Conservation (phyloP, 2,113 vertebrate genomes). For the Eleginops maclovinus region DNA sequence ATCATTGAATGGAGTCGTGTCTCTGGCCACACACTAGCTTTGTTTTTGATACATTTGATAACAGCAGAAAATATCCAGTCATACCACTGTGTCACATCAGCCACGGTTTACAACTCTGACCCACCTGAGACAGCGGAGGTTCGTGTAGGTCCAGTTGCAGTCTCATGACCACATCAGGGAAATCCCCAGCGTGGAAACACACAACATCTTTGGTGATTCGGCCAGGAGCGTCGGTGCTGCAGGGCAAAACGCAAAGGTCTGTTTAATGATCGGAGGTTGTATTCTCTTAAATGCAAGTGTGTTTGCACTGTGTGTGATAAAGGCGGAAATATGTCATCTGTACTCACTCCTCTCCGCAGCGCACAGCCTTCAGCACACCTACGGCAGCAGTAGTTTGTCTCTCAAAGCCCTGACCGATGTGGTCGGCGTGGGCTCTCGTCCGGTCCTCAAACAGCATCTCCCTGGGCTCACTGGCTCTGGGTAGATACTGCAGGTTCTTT, state of each 20-base stretch:
- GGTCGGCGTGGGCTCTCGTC: constrained; percentile 96
- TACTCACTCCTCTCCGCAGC: constrained; percentile 94
- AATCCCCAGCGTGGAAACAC: constrained; percentile 98
- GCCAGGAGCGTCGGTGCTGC: constrained; percentile 87
- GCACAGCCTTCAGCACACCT: constrained; percentile 97
- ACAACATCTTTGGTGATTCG: constrained; percentile 99
- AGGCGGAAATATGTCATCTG: neutral
- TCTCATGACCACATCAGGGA: constrained; percentile 96
- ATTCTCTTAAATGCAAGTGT: neutral
- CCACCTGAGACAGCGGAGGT: constrained; percentile 96
- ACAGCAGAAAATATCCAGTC: neutral
- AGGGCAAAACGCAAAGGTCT: constrained; percentile 10
- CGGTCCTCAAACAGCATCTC: constrained; percentile 99
- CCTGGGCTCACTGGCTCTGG: constrained; percentile 96
- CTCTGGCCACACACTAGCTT: neutral
- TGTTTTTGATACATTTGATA: neutral
- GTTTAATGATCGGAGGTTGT: constrained; percentile 9
- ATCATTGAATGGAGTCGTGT: neutral
- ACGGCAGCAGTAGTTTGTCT: constrained; percentile 97
- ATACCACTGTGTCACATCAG: neutral
- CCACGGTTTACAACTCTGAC: neutral
- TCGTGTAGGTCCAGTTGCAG: constrained; percentile 97
- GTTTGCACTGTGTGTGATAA: neutral
- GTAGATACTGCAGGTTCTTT: constrained; percentile 99
- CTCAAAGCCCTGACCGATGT: constrained; percentile 98